phyloP scores from a whole-genome alignment of 2,888 invertebrate genomes.

The Tigriopus californicus region DNA sequence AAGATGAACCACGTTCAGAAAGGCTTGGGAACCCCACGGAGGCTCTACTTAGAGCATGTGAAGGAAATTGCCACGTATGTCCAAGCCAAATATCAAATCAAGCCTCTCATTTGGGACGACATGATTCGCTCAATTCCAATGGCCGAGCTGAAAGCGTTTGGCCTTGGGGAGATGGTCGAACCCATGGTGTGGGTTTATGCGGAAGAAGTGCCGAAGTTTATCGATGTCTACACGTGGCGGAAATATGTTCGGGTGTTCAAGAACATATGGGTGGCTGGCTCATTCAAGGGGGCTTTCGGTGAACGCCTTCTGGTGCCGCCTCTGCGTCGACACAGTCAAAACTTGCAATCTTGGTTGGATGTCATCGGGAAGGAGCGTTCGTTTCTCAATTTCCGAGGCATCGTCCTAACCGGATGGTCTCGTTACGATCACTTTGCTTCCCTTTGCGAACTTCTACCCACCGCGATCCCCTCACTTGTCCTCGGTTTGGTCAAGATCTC shows the following conservation, averaged over 20 bases:
- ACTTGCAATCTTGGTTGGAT: slow-evolving; percentile 44
- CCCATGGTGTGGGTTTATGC: slow-evolving; percentile 67
- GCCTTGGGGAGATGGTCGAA: slow-evolving; percentile 46
- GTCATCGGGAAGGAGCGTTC: slow-evolving; percentile 37
- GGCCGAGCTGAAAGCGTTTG: slow-evolving; percentile 39
- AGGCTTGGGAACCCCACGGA: neutral
- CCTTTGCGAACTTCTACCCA: slow-evolving; percentile 45
- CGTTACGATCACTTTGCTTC: slow-evolving; percentile 50
- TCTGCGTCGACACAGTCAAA: slow-evolving; percentile 45
- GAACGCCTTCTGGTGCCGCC: slow-evolving; percentile 47
- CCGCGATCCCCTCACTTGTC: slow-evolving; percentile 43
- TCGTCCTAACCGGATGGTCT: slow-evolving; percentile 31
- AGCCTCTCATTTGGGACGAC: slow-evolving; percentile 58
- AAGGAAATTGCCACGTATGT: slow-evolving; percentile 40
- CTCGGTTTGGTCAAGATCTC: slow-evolving; percentile 35
- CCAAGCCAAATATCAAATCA: slow-evolving; percentile 36
- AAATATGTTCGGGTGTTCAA: slow-evolving; percentile 44
- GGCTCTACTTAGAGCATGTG: slow-evolving; percentile 42
- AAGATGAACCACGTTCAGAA: neutral
- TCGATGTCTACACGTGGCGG: slow-evolving; percentile 26
- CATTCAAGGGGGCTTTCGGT: slow-evolving; percentile 55
- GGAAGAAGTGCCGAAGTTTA: slow-evolving; percentile 31
- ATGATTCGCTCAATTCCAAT: slow-evolving; percentile 47
- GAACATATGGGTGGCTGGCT: slow-evolving; percentile 50
- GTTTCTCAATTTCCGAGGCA: slow-evolving; percentile 18